Evolutionary conservation across 92 coral and sea anemone species (phyloP).

Genomic region (Zoanthus solanderi): DNA sequence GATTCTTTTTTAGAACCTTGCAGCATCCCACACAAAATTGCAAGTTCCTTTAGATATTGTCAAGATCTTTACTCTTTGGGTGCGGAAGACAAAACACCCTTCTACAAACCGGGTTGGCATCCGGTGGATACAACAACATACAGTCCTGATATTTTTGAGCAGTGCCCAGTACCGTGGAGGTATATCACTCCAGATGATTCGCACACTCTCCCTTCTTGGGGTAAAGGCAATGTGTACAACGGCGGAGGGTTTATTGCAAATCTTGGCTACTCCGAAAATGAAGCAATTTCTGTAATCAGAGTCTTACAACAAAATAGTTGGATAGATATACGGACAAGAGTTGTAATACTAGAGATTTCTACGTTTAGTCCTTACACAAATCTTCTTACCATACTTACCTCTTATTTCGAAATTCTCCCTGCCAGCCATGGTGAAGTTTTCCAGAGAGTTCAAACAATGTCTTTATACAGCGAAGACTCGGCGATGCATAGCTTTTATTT

Average conservation of each 20-base stretch:
- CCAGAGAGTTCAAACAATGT: conserved; percentile 10
- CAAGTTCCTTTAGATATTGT: not conserved
- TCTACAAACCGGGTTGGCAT: conserved; percentile 1
- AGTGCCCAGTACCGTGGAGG: conserved; percentile 24
- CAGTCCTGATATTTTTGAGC: not conserved
- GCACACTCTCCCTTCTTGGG: conserved; percentile 8
- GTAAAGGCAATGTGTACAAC: not conserved
- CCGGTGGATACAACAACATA: conserved; percentile 5
- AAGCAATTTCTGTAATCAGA: not conserved
- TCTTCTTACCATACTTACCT: not conserved
- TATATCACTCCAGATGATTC: not conserved
- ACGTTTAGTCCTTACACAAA: not conserved
- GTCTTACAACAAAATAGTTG: not conserved
- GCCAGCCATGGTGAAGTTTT: not conserved
- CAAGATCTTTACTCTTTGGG: conserved; percentile 21
- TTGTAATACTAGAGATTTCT: not conserved
- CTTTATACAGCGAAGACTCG: not conserved
- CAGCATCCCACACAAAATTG: not conserved
- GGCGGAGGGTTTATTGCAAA: conserved; percentile 21
- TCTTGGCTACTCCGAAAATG: conserved; percentile 7
- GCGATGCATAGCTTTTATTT: not conserved
- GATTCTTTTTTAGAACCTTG: not conserved
- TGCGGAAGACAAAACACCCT: conserved; percentile 7
- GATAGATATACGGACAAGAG: conserved; percentile 14
- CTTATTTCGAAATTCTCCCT: not conserved